These are phyloP conservation scores for Halocaridina rubra DNA, from an alignment of 2,888 invertebrate species.

Conservation along the genomic window DNA sequence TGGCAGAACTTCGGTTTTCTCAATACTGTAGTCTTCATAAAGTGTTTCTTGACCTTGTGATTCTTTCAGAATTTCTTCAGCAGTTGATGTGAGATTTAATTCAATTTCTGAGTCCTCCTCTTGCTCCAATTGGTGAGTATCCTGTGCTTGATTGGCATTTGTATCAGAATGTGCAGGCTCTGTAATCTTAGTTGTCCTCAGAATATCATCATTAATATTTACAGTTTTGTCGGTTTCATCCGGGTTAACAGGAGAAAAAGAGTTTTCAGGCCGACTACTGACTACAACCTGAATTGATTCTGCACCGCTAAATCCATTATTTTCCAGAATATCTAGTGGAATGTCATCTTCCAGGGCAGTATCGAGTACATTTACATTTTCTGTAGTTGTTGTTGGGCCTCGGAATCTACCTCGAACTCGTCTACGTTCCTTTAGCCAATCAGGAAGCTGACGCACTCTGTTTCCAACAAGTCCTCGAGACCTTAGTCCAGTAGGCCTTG, in stretches of 20 bases:
- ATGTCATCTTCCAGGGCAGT: constrained; percentile 15
- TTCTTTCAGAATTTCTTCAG: too few species aligned
- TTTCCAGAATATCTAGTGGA: constrained; percentile 42
- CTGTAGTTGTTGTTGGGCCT: not conserved
- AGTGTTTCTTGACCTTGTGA: not conserved
- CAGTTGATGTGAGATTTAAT: too few species aligned
- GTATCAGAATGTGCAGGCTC: not conserved
- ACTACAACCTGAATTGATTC: constrained; percentile 48
- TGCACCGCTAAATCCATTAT: constrained; percentile 50
- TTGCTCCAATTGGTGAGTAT: not conserved
- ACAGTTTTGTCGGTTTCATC: too few species aligned
- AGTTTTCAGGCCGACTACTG: constrained; percentile 42
- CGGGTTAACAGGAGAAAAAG: too few species aligned
- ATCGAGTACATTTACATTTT: not conserved
- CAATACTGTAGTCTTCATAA: not conserved
- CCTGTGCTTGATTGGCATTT: not conserved
- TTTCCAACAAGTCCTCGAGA: not conserved
- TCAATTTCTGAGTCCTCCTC: not conserved
- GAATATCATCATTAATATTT: too few species aligned
- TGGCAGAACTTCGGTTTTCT: not conserved
- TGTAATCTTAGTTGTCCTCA: too few species aligned
- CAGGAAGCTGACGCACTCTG: constrained; percentile 15
- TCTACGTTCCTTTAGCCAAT: constrained; percentile 28
- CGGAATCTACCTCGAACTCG: constrained; percentile 6
- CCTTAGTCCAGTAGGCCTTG: not conserved